Evolutionary conservation across 2,113 vertebrate genomes (phyloP), one percentile per base, ranked within the genome.

Genomic region (Bos indicus): DNA sequence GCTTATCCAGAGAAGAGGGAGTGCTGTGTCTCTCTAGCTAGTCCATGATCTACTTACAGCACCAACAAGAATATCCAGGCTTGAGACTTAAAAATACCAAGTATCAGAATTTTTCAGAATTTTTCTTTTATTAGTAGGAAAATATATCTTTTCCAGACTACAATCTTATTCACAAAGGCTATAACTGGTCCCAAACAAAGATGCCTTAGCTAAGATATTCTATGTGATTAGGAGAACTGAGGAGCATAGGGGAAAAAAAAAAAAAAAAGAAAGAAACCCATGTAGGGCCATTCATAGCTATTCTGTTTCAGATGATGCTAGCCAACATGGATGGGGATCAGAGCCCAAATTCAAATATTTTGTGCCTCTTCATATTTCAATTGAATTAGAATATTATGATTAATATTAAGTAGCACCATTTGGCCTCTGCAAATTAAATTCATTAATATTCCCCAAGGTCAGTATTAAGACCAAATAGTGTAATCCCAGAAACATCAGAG

Each of bases 21-120:
- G 46, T 77, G n/a, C 88, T 82, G 57, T 92, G 59, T 93, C 48
- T 96, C 92, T 57, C 95, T 85, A 92, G 74, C 85, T 96, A 91
- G 86, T 91, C 57, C 77, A 30, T 56, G 51, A 96, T 88, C 81
- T 26, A 88, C 13, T 40, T 21, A 85, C 8, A 48, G 28, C 33
- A 94, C 40, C 13, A 89, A 71, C 28, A 85, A 67, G 36, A 86
- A 86, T 52, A 71, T 51, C 33, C 43, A 60, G 36, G 33, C 78
- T 93, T 74, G 51, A 62, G 60, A 86, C 74, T 95, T 88, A 88
- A 59, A 95, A 52, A 95, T 36, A 82, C 4, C 28, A 95, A 67
- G 10, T 88, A 86, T 6, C 26, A 95, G 64, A 90, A 56, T 90
- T 62, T 88, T 85, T 6, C 26, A 95, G 64, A 90, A 56, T 90